Evolutionary conservation across 2,797 vertebrate genomes (phyloP).

Genomic region (Allochrocebus solatus): DNA sequence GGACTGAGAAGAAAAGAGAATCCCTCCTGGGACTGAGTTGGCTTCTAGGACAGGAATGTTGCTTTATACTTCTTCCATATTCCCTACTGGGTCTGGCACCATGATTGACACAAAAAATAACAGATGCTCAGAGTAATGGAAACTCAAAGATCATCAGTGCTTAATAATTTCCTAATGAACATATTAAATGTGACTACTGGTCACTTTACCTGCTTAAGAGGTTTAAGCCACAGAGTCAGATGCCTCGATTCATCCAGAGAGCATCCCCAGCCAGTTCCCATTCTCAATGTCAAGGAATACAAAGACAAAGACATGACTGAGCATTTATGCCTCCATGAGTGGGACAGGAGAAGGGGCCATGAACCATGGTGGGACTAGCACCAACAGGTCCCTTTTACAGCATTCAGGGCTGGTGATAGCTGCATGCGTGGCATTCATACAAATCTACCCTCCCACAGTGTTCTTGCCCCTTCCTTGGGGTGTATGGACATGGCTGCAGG

Average conservation of each 20-base stretch:
- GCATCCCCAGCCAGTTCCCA: not conserved
- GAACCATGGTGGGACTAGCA: not conserved
- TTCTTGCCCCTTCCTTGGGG: not conserved
- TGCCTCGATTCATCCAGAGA: not conserved
- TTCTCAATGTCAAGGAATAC: not conserved
- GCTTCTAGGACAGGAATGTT: not conserved
- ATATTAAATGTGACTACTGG: not conserved
- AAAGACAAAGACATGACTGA: not conserved
- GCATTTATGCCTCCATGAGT: not conserved
- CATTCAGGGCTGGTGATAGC: not conserved
- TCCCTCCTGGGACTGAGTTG: not conserved
- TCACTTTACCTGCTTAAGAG: not conserved
- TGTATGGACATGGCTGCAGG: conserved; percentile 17
- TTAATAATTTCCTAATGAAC: conserved; percentile 23
- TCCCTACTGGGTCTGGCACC: not conserved
- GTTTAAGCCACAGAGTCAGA: not conserved
- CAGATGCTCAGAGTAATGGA: not conserved
- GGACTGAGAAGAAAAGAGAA: not conserved
- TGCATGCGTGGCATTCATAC: not conserved
- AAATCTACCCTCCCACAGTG: not conserved
- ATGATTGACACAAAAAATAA: not conserved
- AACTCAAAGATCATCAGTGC: not conserved
- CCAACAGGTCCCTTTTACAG: not conserved
- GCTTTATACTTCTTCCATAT: not conserved
- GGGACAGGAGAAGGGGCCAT: not conserved